phyloP scores from a whole-genome alignment of 2,113 vertebrate genomes.

The Odontophorus gujanensis region DNA sequence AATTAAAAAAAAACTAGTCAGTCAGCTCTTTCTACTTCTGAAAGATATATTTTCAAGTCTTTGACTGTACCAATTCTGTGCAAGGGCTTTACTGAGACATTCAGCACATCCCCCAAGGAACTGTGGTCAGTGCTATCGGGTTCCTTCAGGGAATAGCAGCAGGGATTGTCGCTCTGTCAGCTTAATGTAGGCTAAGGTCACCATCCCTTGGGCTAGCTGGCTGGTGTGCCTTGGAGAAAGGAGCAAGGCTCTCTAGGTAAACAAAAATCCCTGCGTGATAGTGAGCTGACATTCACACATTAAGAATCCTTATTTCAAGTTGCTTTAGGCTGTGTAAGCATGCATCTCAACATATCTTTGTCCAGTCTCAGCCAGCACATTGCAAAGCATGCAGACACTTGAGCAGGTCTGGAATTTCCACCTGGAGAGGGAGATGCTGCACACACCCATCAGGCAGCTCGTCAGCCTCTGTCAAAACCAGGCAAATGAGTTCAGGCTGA shows the following conservation, averaged over 20 bases:
- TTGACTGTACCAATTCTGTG: neutral
- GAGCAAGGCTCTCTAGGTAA: neutral
- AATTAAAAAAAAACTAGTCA: neutral
- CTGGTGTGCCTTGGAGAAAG: neutral
- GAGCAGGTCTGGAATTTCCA: neutral
- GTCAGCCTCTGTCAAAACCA: neutral
- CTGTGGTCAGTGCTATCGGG: neutral
- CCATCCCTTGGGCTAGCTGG: neutral
- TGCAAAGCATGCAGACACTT: neutral
- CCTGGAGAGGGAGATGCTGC: fast-evolving
- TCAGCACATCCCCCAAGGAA: neutral
- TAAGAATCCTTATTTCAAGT: neutral
- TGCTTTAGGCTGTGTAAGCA: neutral
- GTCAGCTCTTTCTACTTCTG: neutral
- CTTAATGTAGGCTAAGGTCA: neutral
- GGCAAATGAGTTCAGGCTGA: neutral
- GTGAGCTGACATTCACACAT: neutral
- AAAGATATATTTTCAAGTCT: neutral
- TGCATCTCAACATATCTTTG: fast-evolving
- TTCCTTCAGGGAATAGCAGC: neutral
- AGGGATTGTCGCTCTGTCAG: neutral
- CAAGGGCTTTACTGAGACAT: neutral
- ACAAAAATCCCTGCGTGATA: neutral
- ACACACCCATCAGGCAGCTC: neutral
- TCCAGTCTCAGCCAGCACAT: neutral